Evolutionary conservation across 2,797 vertebrate species (phyloP).

Genomic region (Xenops minutus): DNA sequence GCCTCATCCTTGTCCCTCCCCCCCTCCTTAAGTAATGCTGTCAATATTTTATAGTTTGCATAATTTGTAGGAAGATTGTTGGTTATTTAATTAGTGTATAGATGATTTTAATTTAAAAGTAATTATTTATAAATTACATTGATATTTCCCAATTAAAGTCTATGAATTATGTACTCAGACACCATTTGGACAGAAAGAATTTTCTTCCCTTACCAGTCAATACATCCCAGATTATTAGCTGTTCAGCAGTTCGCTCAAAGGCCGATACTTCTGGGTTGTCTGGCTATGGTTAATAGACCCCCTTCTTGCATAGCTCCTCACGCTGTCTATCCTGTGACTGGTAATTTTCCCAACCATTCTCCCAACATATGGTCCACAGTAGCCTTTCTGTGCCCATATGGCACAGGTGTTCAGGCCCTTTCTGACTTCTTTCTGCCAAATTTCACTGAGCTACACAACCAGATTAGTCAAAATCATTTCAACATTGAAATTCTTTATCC

Average conservation of each 20-base stretch:
- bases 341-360: slow-evolving; percentile 26
- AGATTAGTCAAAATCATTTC: slow-evolving; percentile 55
- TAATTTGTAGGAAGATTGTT: not conserved
- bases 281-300: not conserved
- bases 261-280: not conserved
- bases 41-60: not conserved
- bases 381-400: slow-evolving; percentile 45
- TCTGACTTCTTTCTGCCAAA: slow-evolving; percentile 34
- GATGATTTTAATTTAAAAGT: not conserved
- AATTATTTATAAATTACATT: not conserved
- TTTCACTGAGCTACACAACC: slow-evolving; percentile 27
- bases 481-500: not conserved
- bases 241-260: not conserved
- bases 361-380: slow-evolving; percentile 10
- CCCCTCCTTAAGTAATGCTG: not conserved
- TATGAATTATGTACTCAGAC: not conserved
- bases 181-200: not conserved
- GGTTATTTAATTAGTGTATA: not conserved
- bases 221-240: not conserved
- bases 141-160: not conserved
- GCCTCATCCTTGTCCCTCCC: rapidly evolving
- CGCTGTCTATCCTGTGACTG: not conserved
- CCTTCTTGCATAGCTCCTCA: not conserved
- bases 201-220: not conserved
- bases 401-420: slow-evolving; percentile 37